Evolutionary conservation across 53 echinoderm and acorn worm species (phyloP).

Genomic region (Echinarachnius parma): DNA sequence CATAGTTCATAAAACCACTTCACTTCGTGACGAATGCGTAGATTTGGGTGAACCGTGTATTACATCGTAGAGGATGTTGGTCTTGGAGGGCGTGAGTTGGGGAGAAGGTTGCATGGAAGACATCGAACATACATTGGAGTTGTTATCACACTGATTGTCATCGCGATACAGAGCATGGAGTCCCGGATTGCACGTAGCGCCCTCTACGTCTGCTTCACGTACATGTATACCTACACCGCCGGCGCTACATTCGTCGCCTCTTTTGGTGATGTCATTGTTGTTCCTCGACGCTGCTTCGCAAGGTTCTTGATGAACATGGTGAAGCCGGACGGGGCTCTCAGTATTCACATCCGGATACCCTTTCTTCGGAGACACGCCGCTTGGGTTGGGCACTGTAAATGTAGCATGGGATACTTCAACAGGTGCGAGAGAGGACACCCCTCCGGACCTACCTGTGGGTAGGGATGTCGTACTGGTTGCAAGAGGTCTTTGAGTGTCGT

Average conservation of each 20-base stretch:
- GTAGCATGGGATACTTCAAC: conserved; percentile 1
- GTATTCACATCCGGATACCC: background rate
- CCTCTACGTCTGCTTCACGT: conserved; percentile 12
- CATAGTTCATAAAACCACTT: conserved; percentile 45
- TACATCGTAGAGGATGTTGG: conserved; percentile 33
- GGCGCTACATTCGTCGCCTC: conserved; percentile 12
- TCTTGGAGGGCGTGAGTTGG: conserved; percentile 7
- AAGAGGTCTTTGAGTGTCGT: conserved; percentile 1
- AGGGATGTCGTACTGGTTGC: background rate
- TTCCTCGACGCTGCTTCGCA: conserved; percentile 13
- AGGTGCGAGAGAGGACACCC: conserved; percentile 9
- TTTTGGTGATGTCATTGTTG: conserved; percentile 2
- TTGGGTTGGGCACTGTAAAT: background rate
- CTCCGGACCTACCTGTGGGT: background rate
- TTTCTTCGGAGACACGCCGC: background rate
- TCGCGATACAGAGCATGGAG: background rate
- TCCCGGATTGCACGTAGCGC: conserved; percentile 22
- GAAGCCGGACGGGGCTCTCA: background rate
- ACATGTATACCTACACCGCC: too few species aligned
- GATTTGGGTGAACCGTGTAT: conserved; percentile 12
- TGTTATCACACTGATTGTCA: conserved; percentile 32
- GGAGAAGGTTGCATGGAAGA: conserved; percentile 47
- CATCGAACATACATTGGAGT: conserved; percentile 29
- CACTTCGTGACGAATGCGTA: conserved; percentile 16
- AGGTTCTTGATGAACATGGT: conserved; percentile 12